Conservation (phyloP, 2,797 vertebrate genomes). For the Phoeniculus purpureus region DNA sequence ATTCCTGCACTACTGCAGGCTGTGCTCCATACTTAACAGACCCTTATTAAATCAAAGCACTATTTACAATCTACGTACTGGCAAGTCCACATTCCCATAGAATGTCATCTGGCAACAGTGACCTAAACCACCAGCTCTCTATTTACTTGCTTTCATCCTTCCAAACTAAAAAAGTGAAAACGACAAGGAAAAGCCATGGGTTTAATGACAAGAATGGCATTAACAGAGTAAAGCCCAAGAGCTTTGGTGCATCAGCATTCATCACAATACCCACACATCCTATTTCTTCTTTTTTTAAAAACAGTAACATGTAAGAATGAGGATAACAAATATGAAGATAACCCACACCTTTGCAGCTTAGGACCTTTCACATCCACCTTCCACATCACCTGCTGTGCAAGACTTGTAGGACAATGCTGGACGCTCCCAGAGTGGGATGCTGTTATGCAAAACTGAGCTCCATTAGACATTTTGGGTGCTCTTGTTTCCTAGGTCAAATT, state of each 20-base stretch:
- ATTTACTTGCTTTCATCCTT: conserved; percentile 20
- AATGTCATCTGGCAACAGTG: conserved; percentile 42
- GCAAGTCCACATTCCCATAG: conserved; percentile 44
- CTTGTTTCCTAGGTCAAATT: neutral
- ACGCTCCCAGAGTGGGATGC: neutral
- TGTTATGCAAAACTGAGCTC: neutral
- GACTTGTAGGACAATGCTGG: neutral
- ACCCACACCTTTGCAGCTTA: neutral
- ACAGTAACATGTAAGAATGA: neutral
- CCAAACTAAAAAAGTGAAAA: conserved; percentile 4
- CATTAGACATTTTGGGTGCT: neutral
- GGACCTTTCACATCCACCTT: neutral
- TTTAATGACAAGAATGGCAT: neutral
- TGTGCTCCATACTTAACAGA: conserved; percentile 34
- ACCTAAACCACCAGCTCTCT: conserved; percentile 22
- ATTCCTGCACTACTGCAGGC: conserved; percentile 1
- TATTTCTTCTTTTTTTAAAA: neutral
- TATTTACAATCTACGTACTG: conserved; percentile 61
- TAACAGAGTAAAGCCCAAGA: neutral
- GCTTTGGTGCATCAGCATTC: neutral
- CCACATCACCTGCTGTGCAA: neutral
- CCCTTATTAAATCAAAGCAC: conserved; percentile 50
- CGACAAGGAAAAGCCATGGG: neutral
- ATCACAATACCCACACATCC: neutral
- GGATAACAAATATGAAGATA: neutral